Conservation (phyloP, 2,113 vertebrate genomes). For the Centropristis striata region DNA sequence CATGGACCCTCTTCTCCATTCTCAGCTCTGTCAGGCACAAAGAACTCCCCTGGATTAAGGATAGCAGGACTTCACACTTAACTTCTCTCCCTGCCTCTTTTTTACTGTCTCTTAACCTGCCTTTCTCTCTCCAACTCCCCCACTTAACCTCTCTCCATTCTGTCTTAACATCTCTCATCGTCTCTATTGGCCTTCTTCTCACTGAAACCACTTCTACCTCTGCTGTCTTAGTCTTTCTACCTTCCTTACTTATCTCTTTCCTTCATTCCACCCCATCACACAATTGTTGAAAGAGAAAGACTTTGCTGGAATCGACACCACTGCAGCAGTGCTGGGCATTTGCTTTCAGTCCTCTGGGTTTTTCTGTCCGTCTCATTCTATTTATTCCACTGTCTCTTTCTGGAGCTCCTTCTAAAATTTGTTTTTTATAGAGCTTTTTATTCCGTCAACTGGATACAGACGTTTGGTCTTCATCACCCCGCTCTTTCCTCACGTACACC, state of each 20-base stretch:
- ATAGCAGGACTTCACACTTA: constrained; percentile 42
- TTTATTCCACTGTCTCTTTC: constrained; percentile 36
- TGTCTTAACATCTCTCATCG: constrained; percentile 40
- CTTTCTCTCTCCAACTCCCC: constrained; percentile 24
- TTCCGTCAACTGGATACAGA: constrained; percentile 38
- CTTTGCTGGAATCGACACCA: constrained; percentile 33
- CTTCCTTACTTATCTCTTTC: constrained; percentile 8
- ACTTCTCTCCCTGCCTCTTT: constrained; percentile 39
- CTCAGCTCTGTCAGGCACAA: constrained; percentile 30
- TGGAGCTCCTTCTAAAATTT: constrained; percentile 28
- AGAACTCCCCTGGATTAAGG: constrained; percentile 53
- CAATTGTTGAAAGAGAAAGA: constrained; percentile 58
- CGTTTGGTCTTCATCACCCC: constrained; percentile 27
- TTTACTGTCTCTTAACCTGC: constrained; percentile 36
- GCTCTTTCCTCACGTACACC: constrained; percentile 28
- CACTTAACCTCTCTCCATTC: constrained; percentile 60
- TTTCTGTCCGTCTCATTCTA: constrained; percentile 52
- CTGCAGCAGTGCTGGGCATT: constrained; percentile 27
- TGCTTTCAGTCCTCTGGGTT: constrained; percentile 50
- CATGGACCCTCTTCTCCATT: constrained; percentile 31
- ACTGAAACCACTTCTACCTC: not conserved
- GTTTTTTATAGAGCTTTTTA: constrained; percentile 6
- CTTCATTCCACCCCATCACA: constrained; percentile 43
- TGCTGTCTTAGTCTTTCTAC: not conserved
- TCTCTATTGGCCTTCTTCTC: constrained; percentile 47